Evolutionary conservation across 2,113 vertebrate genomes (phyloP).

Genomic region (Choloepus hoffmanni): DNA sequence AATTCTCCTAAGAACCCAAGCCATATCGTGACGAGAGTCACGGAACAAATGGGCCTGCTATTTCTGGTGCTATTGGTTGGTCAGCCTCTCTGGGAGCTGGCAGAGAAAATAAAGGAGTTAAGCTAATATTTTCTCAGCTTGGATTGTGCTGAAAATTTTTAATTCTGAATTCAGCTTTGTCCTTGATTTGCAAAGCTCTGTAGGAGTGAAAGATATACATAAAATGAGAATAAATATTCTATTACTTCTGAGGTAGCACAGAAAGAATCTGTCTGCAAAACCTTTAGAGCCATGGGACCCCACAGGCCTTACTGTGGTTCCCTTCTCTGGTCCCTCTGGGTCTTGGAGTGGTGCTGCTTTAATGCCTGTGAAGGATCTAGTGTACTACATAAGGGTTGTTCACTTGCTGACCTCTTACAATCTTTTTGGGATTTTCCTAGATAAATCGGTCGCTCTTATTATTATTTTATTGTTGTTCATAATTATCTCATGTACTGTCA

Average conservation of each 20-base stretch:
- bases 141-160: not conserved
- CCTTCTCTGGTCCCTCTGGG: not conserved
- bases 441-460: not conserved
- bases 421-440: not conserved
- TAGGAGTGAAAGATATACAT: not conserved
- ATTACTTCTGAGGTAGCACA: not conserved
- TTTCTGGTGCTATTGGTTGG: not conserved
- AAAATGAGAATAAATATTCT: not conserved
- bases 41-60: not conserved
- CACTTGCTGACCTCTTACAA: not conserved
- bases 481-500: not conserved
- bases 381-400: not conserved
- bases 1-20: not conserved
- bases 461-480: not conserved
- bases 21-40: not conserved
- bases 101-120: not conserved
- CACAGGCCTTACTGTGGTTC: not conserved
- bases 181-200: not conserved
- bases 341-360: not conserved
- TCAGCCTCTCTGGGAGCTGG: not conserved
- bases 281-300: not conserved
- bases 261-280: not conserved
- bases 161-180: conserved; percentile 34
- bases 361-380: not conserved
- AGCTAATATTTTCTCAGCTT: not conserved